A percentile compares a stretch with the other conserved stretches of the same genome.
These are phyloP conservation scores for Aramus guarauna DNA, from an alignment of 2,113 vertebrate genomes.

Conservation along the genomic window DNA sequence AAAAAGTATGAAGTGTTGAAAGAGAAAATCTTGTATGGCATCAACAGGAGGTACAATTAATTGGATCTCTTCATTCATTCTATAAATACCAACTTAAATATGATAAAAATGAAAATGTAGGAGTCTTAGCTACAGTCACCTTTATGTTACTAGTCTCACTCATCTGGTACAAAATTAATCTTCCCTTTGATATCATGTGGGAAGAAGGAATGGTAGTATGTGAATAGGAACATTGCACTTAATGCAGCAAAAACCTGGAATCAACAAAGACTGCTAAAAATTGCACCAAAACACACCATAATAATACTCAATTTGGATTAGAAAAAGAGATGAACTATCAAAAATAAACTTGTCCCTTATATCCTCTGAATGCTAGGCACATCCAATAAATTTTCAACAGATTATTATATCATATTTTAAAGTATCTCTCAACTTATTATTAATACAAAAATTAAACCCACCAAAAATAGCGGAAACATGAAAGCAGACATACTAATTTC, in stretches of 20 bases:
- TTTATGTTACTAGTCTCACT: constrained; percentile 36
- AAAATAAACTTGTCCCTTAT: not conserved
- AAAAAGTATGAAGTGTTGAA: constrained; percentile 2
- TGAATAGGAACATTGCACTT: not conserved
- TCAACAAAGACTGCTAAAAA: constrained; percentile 12
- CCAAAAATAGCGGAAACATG: not conserved
- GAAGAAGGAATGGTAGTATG: not conserved
- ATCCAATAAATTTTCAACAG: not conserved
- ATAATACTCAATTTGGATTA: not conserved
- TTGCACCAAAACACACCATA: not conserved
- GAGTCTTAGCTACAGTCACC: constrained; percentile 26
- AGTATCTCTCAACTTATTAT: not conserved
- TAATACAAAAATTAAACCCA: not conserved
- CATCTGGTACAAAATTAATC: constrained; percentile 42
- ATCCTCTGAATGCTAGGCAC: not conserved
- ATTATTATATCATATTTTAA: not conserved
- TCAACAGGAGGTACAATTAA: constrained; percentile 59
- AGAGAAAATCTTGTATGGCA: constrained; percentile 28
- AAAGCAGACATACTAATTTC: not conserved
- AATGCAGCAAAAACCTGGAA: constrained; percentile 10
- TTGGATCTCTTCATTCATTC: constrained; percentile 41
- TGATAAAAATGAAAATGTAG: constrained; percentile 42
- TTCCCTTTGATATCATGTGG: not conserved
- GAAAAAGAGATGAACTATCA: not conserved
- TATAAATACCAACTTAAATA: constrained; percentile 44